Base-by-base conservation (phyloP, 2,888 invertebrate genomes). In the Trisateles emortualis region DNA sequence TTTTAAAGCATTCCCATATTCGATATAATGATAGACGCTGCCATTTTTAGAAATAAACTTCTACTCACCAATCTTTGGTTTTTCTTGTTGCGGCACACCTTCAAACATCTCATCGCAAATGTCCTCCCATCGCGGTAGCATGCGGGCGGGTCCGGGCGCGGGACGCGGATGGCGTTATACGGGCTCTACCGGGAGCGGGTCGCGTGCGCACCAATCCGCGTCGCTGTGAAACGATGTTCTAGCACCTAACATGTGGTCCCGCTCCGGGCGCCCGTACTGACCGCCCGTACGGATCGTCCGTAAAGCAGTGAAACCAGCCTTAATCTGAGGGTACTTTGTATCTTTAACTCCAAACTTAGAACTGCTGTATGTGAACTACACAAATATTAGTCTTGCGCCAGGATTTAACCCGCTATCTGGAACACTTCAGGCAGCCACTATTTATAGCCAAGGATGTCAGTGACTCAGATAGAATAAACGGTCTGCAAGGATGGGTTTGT, bases 301-400 rank as follows among this genome's bases (percentile, higher is more conserved):
- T 14, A 38, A 17, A 38, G 38, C 38, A 17, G 38, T 38, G 38
- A 38, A 38, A 38, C 38, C 38, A 38, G 38, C 38, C 38, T 38
- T n/a, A n/a, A n/a, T n/a, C n/a, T n/a, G n/a, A n/a, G n/a, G n/a
- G n/a, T n/a, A n/a, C n/a, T n/a, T n/a, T n/a, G n/a, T n/a, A n/a
- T n/a, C n/a, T n/a, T n/a, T n/a, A n/a, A n/a, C n/a, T n/a, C n/a
- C n/a, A n/a, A n/a, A n/a, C n/a, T n/a, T n/a, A n/a, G n/a, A n/a
- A n/a, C n/a, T n/a, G n/a, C n/a, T n/a, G n/a, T n/a, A n/a, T n/a
- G n/a, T n/a, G n/a, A n/a, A n/a, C n/a, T n/a, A n/a, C n/a, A n/a
- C n/a, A n/a, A n/a, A n/a, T n/a, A n/a, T n/a, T n/a, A n/a, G n/a
- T n/a, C n/a, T n/a, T n/a, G n/a, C n/a, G n/a, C n/a, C n/a, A n/a